Evolutionary conservation across 1,140 invertebrate genomes (phyloP).

Genomic region (Neelides sp.): DNA sequence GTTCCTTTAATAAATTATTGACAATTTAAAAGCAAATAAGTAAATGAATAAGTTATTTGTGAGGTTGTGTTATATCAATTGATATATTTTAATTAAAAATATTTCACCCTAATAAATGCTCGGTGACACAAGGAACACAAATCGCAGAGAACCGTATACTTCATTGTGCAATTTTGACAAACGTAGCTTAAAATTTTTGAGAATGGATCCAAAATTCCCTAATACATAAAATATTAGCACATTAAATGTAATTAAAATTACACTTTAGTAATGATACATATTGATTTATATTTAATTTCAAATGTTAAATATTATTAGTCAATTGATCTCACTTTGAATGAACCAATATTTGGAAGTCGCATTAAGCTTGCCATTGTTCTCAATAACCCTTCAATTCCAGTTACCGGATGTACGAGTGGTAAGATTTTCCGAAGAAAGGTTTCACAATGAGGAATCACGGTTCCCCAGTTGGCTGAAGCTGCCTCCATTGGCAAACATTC

Average conservation of each 20-base stretch:
- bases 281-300: neutral
- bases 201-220: slow-evolving; percentile 83
- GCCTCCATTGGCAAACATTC: slow-evolving; percentile 80
- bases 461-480: slow-evolving; percentile 51
- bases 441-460: slow-evolving; percentile 70
- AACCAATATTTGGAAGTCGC: slow-evolving; percentile 65
- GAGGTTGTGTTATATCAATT: neutral
- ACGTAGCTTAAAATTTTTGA: slow-evolving; percentile 83
- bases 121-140: slow-evolving; percentile 78
- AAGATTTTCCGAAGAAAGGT: slow-evolving; percentile 58
- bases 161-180: slow-evolving; percentile 74
- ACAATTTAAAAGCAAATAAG: neutral
- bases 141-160: slow-evolving; percentile 72
- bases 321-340: slow-evolving; percentile 52
- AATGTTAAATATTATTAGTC: neutral
- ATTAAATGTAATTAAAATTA: too few species aligned
- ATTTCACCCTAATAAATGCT: slow-evolving; percentile 58
- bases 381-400: slow-evolving; percentile 62
- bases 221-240: slow-evolving; percentile 31
- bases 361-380: slow-evolving; percentile 74
- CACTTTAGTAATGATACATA: too few species aligned
- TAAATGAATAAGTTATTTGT: neutral
- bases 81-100: neutral
- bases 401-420: slow-evolving; percentile 55
- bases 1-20: slow-evolving; percentile 47